phyloP scores from a whole-genome alignment of 2,888 invertebrate species.

The Mesorhabditis sp. region DNA sequence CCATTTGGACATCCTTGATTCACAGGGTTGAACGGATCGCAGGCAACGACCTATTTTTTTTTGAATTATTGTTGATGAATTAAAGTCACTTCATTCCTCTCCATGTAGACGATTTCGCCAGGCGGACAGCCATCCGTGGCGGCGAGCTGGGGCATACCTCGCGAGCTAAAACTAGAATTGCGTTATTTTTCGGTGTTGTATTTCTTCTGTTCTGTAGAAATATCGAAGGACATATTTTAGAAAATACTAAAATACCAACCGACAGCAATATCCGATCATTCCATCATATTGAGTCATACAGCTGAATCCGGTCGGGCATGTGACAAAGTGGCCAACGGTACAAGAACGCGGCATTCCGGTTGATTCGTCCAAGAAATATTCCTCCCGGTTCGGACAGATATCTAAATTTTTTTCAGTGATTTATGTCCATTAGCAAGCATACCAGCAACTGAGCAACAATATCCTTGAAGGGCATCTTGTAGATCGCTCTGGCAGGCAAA shows the following conservation, averaged over 20 bases:
- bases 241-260: constrained; percentile 10
- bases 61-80: not conserved
- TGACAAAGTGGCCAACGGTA: constrained; percentile 40
- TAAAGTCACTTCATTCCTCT: constrained; percentile 29
- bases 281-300: constrained; percentile 39
- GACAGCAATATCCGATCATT: constrained; percentile 38
- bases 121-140: constrained; percentile 43
- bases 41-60: constrained; percentile 23
- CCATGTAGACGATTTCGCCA: constrained; percentile 43
- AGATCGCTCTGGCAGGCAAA: constrained; percentile 39
- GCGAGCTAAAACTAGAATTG: constrained; percentile 2
- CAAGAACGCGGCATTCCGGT: constrained; percentile 43
- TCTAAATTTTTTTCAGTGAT: constrained; percentile 18
- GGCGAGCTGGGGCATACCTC: constrained; percentile 22
- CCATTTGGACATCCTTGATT: constrained; percentile 38
- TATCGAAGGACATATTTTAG: not conserved
- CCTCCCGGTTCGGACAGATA: constrained; percentile 43
- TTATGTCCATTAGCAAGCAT: not conserved
- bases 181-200: not conserved
- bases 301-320: constrained; percentile 38
- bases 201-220: not conserved
- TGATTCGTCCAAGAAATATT: constrained; percentile 40
- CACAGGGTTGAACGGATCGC: constrained; percentile 40
- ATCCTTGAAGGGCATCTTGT: constrained; percentile 42
- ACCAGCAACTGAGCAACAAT: constrained; percentile 40